Percentiles rank a stretch among this genome's conserved stretches.
Evolutionary conservation across 2,888 invertebrate species (phyloP).

Genomic region (Orthosia incerta): DNA sequence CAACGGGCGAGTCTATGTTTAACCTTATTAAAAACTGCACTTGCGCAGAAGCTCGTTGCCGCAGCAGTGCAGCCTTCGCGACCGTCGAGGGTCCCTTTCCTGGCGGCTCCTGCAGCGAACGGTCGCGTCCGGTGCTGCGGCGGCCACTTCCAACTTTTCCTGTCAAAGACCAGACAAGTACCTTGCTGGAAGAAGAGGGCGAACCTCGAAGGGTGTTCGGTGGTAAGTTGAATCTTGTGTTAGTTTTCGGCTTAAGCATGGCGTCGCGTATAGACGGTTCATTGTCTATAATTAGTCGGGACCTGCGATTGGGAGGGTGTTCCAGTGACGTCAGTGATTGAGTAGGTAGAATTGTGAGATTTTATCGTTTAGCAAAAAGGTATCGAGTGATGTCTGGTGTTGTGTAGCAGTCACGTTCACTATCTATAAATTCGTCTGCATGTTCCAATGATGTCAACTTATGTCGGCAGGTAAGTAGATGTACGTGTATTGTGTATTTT

Average conservation of each 20-base stretch:
- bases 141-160: not conserved
- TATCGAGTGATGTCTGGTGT: not conserved
- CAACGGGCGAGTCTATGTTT: conserved; percentile 5
- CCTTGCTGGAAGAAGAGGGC: not conserved
- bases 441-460: not conserved
- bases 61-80: conserved; percentile 10
- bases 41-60: conserved; percentile 48
- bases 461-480: not conserved
- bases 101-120: conserved; percentile 5
- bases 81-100: conserved; percentile 15
- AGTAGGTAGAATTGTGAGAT: conserved; percentile 15
- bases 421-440: no score
- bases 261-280: no score
- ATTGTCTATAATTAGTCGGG: no score
- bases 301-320: no score
- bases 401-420: not conserved
- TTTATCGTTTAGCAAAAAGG: not conserved
- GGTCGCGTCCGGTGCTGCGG: conserved; percentile 8
- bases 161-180: not conserved
- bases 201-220: not conserved
- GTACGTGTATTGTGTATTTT: not conserved
- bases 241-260: no score
- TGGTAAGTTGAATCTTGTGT: conserved; percentile 9
- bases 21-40: conserved; percentile 37
- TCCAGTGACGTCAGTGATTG: no score